These are phyloP conservation scores for Ligdia adustata DNA, from an alignment of 2,888 invertebrate genomes.

Conservation along the genomic window DNA sequence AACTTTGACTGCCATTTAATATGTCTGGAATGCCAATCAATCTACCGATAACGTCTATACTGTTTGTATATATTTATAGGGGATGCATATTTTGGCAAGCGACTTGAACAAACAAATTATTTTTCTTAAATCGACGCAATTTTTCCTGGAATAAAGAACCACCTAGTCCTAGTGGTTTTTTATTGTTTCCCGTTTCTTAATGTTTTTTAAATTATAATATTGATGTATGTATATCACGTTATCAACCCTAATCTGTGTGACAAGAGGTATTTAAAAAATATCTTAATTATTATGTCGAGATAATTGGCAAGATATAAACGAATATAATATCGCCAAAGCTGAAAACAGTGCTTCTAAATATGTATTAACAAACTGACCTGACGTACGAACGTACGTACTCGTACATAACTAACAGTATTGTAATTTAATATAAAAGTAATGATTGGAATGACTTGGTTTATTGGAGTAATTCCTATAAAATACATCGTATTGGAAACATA, in stretches of 20 bases:
- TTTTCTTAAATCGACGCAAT: too few relatives aligned
- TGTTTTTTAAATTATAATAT: slow-evolving; percentile 5
- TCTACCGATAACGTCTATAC: too few relatives aligned
- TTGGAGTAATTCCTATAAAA: slow-evolving; percentile 4
- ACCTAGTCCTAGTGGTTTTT: too few relatives aligned
- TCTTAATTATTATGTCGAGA: slow-evolving; percentile 12
- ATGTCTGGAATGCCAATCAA: too few relatives aligned
- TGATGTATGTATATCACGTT: slow-evolving; percentile 16
- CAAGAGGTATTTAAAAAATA: slow-evolving; percentile 33
- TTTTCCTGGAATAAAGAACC: too few relatives aligned
- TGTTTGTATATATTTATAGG: too few relatives aligned
- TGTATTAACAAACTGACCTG: neutral
- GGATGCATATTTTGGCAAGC: too few relatives aligned
- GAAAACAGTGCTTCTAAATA: slow-evolving; percentile 23
- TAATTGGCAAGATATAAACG: slow-evolving; percentile 30
- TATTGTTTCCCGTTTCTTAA: too few relatives aligned
- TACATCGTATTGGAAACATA: slow-evolving; percentile 10
- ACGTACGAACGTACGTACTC: slow-evolving; percentile 9
- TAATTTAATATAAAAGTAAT: slow-evolving; percentile 6
- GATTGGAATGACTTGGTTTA: slow-evolving; percentile 19
- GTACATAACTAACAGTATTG: slow-evolving; percentile 8
- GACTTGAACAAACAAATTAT: too few relatives aligned
- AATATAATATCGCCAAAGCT: slow-evolving; percentile 11
- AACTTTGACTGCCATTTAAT: too few relatives aligned
- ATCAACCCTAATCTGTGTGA: slow-evolving; percentile 6